phyloP scores from a whole-genome alignment of 2,797 vertebrate genomes.

The Galago senegalensis region DNA sequence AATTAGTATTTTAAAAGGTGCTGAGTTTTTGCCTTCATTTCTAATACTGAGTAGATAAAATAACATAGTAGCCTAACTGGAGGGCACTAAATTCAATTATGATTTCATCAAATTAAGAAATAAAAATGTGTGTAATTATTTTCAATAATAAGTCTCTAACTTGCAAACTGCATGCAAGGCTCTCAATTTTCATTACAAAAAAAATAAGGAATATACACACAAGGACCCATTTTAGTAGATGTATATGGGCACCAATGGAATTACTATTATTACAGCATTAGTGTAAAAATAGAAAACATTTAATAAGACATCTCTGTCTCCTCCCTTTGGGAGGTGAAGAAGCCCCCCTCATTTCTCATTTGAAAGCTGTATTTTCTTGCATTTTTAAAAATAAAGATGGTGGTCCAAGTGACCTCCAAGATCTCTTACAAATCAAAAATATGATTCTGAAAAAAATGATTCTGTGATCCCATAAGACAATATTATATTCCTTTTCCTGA shows the following conservation, averaged over 20 bases:
- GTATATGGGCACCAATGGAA: background rate
- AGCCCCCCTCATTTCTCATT: background rate
- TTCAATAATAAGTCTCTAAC: background rate
- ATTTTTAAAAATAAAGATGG: background rate
- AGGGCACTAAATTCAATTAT: background rate
- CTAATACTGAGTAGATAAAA: constrained; percentile 64
- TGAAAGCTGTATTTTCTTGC: background rate
- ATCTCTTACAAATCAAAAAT: background rate
- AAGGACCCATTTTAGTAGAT: background rate
- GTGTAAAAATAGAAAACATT: background rate
- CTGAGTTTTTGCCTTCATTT: background rate
- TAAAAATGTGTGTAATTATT: background rate
- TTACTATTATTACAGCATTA: background rate
- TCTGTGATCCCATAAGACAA: background rate
- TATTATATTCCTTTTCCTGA: background rate
- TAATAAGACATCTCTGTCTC: background rate
- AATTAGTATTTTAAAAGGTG: background rate
- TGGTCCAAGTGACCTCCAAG: background rate
- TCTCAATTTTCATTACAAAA: background rate
- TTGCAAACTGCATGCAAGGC: background rate
- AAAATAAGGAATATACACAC: background rate
- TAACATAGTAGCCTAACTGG: background rate
- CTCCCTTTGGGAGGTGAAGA: background rate
- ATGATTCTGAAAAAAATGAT: too few relatives aligned
- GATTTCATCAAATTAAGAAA: background rate